These are phyloP conservation scores for Caenorhabditis afra DNA, from an alignment of 2,888 invertebrate genomes.

Conservation along the genomic window DNA sequence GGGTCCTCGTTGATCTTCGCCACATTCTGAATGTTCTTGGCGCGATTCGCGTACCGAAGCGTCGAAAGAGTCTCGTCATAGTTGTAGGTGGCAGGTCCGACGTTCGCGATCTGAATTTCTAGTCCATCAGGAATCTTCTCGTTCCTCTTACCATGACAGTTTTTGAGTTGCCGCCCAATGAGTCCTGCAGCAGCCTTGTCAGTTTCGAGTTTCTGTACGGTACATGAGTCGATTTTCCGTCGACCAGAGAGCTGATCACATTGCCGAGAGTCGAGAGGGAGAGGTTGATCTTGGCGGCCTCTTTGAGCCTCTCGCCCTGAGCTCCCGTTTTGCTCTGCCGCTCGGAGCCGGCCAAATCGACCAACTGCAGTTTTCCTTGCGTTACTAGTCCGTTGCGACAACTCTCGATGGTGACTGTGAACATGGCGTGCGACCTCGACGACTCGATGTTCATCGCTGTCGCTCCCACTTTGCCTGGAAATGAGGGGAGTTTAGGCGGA, in stretches of 20 bases:
- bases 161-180: constrained; percentile 84
- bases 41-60: constrained; percentile 92
- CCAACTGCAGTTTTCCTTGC: constrained; percentile 96
- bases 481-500: background rate
- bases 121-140: too few relatives aligned
- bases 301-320: constrained; percentile 86
- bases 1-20: constrained; percentile 93
- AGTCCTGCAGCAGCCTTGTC: constrained; percentile 94
- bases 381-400: constrained; percentile 61
- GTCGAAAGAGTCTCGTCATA: constrained; percentile 98
- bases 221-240: constrained; percentile 96
- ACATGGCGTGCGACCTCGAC: constrained; percentile 89
- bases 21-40: constrained; percentile 88
- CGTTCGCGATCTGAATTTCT: constrained; percentile 91
- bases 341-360: constrained; percentile 98
- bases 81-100: constrained; percentile 96
- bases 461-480: constrained; percentile 86
- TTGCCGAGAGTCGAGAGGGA: constrained; percentile 97
- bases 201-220: constrained; percentile 98
- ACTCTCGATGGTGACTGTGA: constrained; percentile 94
- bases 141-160: constrained; percentile 82
- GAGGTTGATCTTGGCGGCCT: constrained; percentile 97
- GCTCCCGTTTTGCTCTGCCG: constrained; percentile 95
- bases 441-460: constrained; percentile 98
- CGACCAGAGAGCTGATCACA: constrained; percentile 97